Evolutionary conservation across 2,113 vertebrate genomes (phyloP).

Genomic region (Penelope pileata): DNA sequence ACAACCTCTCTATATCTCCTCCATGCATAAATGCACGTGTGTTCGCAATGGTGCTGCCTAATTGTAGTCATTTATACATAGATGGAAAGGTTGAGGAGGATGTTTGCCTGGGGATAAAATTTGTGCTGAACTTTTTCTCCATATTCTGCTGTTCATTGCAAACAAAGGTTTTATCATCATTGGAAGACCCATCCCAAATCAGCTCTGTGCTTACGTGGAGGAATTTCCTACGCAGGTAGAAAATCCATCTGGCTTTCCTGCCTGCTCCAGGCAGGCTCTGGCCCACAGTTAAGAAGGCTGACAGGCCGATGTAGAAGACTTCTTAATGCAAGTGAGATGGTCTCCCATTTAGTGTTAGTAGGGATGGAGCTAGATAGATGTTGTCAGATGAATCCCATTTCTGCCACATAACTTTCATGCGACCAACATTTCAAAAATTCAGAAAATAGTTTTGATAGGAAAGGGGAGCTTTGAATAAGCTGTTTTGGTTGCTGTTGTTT

Average conservation of each 20-base stretch:
- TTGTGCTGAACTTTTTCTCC: not conserved
- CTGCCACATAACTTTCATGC: not conserved
- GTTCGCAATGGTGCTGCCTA: not conserved
- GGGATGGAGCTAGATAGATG: not conserved
- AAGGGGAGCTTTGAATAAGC: not conserved
- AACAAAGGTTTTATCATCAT: not conserved
- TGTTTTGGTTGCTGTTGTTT: no score
- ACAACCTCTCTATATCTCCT: conserved; percentile 1
- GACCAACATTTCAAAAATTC: not conserved
- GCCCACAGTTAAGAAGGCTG: not conserved
- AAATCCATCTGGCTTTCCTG: not conserved
- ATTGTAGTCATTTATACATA: conserved; percentile 26
- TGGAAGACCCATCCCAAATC: not conserved
- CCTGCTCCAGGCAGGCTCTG: not conserved
- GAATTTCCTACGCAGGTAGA: not conserved
- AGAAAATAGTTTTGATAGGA: not conserved
- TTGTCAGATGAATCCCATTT: not conserved
- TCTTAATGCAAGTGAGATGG: not conserved
- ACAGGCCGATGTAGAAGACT: not conserved
- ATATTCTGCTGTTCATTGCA: not conserved
- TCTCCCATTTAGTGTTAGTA: accelerated
- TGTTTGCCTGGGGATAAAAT: conserved; percentile 9
- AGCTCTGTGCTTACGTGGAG: accelerated
- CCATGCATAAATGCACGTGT: conserved; percentile 50
- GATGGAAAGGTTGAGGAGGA: conserved; percentile 14